These are phyloP conservation scores for Mamestra brassicae DNA, from an alignment of 2,888 invertebrate genomes.

Conservation along the genomic window DNA sequence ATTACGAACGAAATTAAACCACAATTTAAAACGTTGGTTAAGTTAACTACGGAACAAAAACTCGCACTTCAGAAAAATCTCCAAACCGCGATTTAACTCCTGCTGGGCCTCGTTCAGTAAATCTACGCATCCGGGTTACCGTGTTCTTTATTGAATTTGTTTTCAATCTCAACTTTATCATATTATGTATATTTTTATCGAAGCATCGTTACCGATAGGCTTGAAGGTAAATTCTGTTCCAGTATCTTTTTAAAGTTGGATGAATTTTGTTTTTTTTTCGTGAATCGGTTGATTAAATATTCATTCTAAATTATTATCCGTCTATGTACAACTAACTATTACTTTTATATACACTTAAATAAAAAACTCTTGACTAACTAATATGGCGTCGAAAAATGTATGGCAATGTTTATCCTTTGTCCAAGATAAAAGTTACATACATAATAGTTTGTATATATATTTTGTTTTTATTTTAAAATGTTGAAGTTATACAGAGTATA, in stretches of 20 bases:
- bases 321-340: too few relatives aligned
- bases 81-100: neutral
- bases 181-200: slow-evolving; percentile 64
- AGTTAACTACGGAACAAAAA: neutral
- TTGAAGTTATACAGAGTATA: neutral
- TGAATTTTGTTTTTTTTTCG: slow-evolving; percentile 1
- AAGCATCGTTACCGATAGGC: slow-evolving; percentile 19
- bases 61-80: neutral
- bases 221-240: slow-evolving; percentile 31
- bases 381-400: too few relatives aligned
- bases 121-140: slow-evolving; percentile 49
- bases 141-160: slow-evolving; percentile 69
- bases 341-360: too few relatives aligned
- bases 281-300: too few relatives aligned
- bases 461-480: neutral
- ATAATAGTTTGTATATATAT: too few relatives aligned
- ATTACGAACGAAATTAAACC: too few relatives aligned
- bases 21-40: too few relatives aligned
- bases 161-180: slow-evolving; percentile 71
- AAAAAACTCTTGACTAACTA: too few relatives aligned
- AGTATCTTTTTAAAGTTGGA: neutral
- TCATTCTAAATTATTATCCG: too few relatives aligned
- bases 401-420: too few relatives aligned
- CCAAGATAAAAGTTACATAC: too few relatives aligned
- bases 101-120: slow-evolving; percentile 1